Evolutionary conservation across 2,888 invertebrate genomes (phyloP).

Genomic region (Acrobasis repandana): DNA sequence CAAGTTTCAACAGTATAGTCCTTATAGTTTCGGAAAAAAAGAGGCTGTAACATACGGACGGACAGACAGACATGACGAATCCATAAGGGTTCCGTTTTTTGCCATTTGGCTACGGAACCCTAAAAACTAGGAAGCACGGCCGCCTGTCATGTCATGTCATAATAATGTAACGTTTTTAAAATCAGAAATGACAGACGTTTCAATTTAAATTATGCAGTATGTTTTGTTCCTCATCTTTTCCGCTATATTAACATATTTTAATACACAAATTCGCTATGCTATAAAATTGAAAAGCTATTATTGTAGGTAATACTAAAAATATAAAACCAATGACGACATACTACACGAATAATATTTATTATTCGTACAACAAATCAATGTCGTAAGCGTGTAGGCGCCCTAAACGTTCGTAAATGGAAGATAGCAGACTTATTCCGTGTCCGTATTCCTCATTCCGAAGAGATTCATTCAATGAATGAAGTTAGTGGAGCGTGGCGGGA

Average conservation of each 20-base stretch:
- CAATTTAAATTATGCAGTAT: neutral
- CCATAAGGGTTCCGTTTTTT: too few relatives aligned
- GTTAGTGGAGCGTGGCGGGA: conserved; percentile 39
- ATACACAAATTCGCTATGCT: neutral
- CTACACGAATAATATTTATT: too few relatives aligned
- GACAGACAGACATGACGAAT: too few relatives aligned
- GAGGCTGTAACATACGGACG: too few relatives aligned
- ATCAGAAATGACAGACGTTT: neutral
- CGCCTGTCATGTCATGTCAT: conserved; percentile 2
- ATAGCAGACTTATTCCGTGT: conserved; percentile 11
- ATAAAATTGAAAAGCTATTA: neutral
- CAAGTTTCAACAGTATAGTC: too few relatives aligned
- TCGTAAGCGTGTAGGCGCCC: neutral
- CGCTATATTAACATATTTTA: neutral
- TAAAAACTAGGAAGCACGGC: neutral
- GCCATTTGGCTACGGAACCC: too few relatives aligned
- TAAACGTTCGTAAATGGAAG: conserved; percentile 9
- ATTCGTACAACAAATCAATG: too few relatives aligned
- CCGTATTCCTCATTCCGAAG: conserved; percentile 35
- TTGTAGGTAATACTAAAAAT: neutral
- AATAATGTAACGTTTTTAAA: neutral
- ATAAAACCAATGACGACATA: too few relatives aligned
- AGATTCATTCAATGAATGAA: conserved; percentile 29
- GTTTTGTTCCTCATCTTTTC: neutral
- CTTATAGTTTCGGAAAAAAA: too few relatives aligned